Base-by-base conservation (phyloP, 2,113 vertebrate genomes). In the Deroptyus accipitrinus region DNA sequence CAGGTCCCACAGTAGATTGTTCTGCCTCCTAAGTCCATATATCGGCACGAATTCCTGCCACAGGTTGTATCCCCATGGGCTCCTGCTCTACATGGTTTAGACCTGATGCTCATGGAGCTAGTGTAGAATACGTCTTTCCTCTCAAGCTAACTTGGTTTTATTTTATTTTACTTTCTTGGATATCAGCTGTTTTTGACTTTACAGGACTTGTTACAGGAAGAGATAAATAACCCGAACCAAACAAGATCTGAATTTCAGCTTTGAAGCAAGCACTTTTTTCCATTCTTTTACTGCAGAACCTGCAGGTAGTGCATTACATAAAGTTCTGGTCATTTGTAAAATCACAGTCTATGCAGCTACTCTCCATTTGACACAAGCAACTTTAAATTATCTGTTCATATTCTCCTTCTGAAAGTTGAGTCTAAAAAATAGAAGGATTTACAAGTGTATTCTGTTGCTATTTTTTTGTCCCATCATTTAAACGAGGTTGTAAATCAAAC, bases 381-480 rank as follows among this genome's bases (percentile, higher is more conserved):
- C 30, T 95, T 96, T 94, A 94, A 96, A 95, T 95, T 95, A 91
- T 83, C 25, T 86, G 46, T 64, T 75, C 42, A 67, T 80, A 79
- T 90, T 88, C 37, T 66, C 13, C 18, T 35, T 91, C 83, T 89
- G 73, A 96, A 95, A 94, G 12, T 23, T 78, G 24, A 93, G 24
- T 70, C 74, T 95, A 70, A 96, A 97, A 96, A 96, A 44, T 3
- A 83, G 67, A 92, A 93, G 41, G 73, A 96, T 95, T 97, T 96
- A 94, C 64, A 94, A 46, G 59, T 83, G 28, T 48, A 23, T 54
- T 94, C 76, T 95, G 33, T 92, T 96, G 37, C 49, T 92, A n/a
- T 93, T 97, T 95, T 68, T 95, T 95, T 90, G 67, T 94, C 20
- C 80, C 44, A 49, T 72, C 76, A 64, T 94, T 97, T 91, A 93